A percentile compares a stretch with the other conserved stretches of the same genome.
Evolutionary conservation across 2,797 vertebrate genomes (phyloP).

Genomic region (Macropus fuliginosus): DNA sequence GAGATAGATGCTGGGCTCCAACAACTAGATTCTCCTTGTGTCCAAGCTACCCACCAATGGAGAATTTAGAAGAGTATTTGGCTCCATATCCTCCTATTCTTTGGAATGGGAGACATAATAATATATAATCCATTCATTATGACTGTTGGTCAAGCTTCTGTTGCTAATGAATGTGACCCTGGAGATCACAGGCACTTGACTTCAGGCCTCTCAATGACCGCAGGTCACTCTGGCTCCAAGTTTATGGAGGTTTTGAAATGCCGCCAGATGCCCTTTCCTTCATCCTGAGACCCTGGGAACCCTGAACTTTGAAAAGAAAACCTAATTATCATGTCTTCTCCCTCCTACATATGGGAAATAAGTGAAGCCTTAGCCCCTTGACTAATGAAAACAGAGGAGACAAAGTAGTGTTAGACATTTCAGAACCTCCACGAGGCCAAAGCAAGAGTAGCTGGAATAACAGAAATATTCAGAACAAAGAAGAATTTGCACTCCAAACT

Average conservation of each 20-base stretch:
- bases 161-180: not conserved
- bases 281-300: not conserved
- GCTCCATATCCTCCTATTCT: not conserved
- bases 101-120: not conserved
- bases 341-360: conserved; percentile 5
- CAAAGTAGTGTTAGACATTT: conserved; percentile 63
- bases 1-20: not conserved
- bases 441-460: not conserved
- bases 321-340: not conserved
- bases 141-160: not conserved
- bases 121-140: not conserved
- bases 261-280: not conserved
- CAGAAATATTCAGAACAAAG: not conserved
- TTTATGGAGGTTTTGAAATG: conserved; percentile 2
- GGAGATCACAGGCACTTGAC: not conserved
- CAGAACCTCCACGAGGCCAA: not conserved
- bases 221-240: not conserved
- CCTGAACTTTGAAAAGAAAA: not conserved
- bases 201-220: not conserved
- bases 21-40: not conserved
- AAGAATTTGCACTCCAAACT: not conserved
- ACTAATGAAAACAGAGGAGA: conserved; percentile 43
- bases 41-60: not conserved
- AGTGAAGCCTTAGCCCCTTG: not conserved
- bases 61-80: not conserved